Evolutionary conservation across 2,888 invertebrate species (phyloP).

Genomic region (Apantesis nais): DNA sequence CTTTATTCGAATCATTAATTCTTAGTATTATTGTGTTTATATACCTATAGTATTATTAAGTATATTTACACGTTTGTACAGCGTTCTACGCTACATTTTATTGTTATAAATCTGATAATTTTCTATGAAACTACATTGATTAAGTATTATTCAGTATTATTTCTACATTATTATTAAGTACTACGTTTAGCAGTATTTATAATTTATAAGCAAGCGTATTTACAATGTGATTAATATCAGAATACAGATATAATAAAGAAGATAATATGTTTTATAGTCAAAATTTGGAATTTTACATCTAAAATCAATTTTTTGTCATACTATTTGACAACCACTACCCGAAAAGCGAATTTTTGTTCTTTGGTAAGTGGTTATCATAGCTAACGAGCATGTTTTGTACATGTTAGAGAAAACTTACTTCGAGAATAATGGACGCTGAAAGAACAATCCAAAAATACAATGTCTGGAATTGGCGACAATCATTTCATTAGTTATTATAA

Average conservation of each 20-base stretch:
- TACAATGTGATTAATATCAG: slow-evolving; percentile 24
- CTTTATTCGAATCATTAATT: neutral
- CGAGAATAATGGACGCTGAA: no score
- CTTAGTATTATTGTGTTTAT: slow-evolving; percentile 16
- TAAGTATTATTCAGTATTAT: slow-evolving; percentile 20
- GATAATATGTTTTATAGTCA: neutral
- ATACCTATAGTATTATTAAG: slow-evolving; percentile 26
- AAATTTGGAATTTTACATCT: no score
- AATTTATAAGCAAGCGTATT: slow-evolving; percentile 34
- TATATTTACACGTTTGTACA: slow-evolving; percentile 47
- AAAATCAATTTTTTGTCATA: neutral
- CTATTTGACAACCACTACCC: neutral
- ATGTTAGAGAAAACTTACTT: neutral
- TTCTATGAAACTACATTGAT: slow-evolving; percentile 30
- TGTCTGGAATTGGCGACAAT: no score
- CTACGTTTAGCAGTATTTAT: slow-evolving; percentile 24
- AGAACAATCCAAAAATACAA: neutral
- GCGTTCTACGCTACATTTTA: slow-evolving; percentile 42
- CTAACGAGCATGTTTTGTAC: neutral
- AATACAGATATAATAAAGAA: neutral
- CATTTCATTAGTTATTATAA: no score
- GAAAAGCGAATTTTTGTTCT: neutral
- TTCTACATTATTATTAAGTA: slow-evolving; percentile 20
- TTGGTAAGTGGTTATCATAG: neutral
- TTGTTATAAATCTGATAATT: slow-evolving; percentile 31